Base-by-base conservation (phyloP, 2,797 vertebrate genomes). In the Borostomias antarcticus region DNA sequence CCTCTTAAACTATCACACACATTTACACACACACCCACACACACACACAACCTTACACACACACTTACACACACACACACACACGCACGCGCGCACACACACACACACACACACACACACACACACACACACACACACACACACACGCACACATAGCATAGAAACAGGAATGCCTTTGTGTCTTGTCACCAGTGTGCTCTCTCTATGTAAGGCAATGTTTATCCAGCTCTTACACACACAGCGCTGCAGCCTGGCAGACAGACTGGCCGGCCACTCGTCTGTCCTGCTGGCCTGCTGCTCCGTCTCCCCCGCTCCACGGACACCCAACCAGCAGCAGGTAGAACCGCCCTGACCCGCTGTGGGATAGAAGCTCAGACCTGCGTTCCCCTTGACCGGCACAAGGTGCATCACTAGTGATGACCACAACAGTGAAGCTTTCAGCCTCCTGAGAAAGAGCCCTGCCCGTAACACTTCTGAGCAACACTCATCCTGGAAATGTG, bases 161-260 rank as follows among this genome's bases (percentile, higher is more conserved):
- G 26, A 45, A 7, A 3, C 15, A 40, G 19, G 54, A 57, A 35
- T 32, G 54, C 28, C 17, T 32, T 13, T 29, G 32, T 37, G n/a
- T 40, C 29, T n/a, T 58, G 33, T 58, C 57, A 58, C 33, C 5
- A 37, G 26, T 10, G 25, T 47, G 8, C 30, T 48, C 23, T 48
- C 23, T 45, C 59, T 61, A 32, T 61, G 28, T 61, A 61, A 61
- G 59, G 59, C 29, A 48, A 48, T 50, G 59, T 62, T 62, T 62
- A 62, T 47, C 28, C 43, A 32, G 40, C 45, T 50, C 40, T 5
- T 40, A 21, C 45, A 10, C 43, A 50, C n/a, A n/a, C n/a, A 15
- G n/a, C 28, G 21, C 3, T 9, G 37, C 37, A 26, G 28, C 58
- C 58, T 59, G 15, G 25, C 58, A 6, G 58, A 59, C 9, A 15